phyloP scores from a whole-genome alignment of 53 echinoderm and acorn worm genomes.

The Paelopatides confundens region DNA sequence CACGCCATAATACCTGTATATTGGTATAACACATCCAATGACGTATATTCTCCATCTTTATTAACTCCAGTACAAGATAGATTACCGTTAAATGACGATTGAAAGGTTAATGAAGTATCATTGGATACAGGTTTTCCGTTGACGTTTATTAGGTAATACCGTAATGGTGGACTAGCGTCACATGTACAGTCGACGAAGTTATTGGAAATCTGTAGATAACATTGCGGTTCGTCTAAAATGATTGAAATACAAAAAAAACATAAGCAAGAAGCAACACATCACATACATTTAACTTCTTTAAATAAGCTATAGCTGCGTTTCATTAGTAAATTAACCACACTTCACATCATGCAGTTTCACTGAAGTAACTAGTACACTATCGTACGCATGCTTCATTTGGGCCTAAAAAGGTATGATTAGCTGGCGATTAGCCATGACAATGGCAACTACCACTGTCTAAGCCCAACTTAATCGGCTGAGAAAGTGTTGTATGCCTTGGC shows the following conservation, averaged over 20 bases:
- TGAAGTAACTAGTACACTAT: too few relatives aligned
- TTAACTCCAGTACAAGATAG: slow-evolving; percentile 20
- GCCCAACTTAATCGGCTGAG: too few relatives aligned
- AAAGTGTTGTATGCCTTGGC: too few relatives aligned
- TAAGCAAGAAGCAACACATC: too few relatives aligned
- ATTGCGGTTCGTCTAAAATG: not conserved
- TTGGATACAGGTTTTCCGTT: not conserved
- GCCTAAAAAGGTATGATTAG: too few relatives aligned
- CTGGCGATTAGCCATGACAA: too few relatives aligned
- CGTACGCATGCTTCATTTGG: too few relatives aligned
- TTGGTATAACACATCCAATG: not conserved
- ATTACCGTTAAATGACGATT: not conserved
- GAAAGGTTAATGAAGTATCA: not conserved
- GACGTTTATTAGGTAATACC: slow-evolving; percentile 3
- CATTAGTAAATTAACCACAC: too few relatives aligned
- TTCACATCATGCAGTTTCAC: too few relatives aligned
- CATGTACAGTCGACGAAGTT: not conserved
- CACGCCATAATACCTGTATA: not conserved
- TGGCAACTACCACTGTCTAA: too few relatives aligned
- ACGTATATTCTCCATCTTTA: not conserved
- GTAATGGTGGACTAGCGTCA: not conserved
- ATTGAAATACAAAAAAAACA: not conserved
- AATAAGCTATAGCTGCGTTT: too few relatives aligned
- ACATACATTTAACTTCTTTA: too few relatives aligned
- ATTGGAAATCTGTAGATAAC: not conserved